Percentiles rank a stretch among this genome's conserved stretches.
Evolutionary conservation across 2,113 vertebrate species (phyloP).

Genomic region (Otolemur garnettii): DNA sequence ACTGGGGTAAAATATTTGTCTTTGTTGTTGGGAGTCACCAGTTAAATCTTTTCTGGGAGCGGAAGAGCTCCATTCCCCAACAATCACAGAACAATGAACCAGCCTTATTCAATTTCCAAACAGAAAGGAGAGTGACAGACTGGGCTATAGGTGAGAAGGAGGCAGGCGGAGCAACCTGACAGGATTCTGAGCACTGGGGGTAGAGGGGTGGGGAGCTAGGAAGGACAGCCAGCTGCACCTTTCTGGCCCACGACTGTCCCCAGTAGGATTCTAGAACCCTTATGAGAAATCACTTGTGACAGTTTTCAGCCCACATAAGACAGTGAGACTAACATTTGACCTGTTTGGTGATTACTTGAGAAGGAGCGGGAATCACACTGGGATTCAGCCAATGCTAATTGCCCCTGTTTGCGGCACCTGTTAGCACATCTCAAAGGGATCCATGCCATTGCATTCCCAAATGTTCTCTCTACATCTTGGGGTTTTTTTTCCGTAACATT

Average conservation of each 20-base stretch:
- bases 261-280: not conserved
- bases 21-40: not conserved
- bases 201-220: too few species aligned
- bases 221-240: not conserved
- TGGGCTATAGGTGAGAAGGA: not conserved
- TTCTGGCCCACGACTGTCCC: not conserved
- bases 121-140: not conserved
- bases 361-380: accelerated
- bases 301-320: not conserved
- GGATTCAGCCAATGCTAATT: not conserved
- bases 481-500: conserved; percentile 51
- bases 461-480: conserved; percentile 65
- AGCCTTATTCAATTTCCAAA: not conserved
- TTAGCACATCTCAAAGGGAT: conserved; percentile 61
- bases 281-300: not conserved
- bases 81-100: not conserved
- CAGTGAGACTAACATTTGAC: not conserved
- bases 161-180: not conserved
- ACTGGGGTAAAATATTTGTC: not conserved
- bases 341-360: conserved; percentile 1
- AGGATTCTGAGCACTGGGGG: not conserved
- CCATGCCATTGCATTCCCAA: conserved; percentile 60
- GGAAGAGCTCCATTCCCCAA: not conserved
- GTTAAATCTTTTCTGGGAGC: not conserved
- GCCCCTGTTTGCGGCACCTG: not conserved